phyloP scores from a whole-genome alignment of 2,113 vertebrate species.

The Pterocles gutturalis region DNA sequence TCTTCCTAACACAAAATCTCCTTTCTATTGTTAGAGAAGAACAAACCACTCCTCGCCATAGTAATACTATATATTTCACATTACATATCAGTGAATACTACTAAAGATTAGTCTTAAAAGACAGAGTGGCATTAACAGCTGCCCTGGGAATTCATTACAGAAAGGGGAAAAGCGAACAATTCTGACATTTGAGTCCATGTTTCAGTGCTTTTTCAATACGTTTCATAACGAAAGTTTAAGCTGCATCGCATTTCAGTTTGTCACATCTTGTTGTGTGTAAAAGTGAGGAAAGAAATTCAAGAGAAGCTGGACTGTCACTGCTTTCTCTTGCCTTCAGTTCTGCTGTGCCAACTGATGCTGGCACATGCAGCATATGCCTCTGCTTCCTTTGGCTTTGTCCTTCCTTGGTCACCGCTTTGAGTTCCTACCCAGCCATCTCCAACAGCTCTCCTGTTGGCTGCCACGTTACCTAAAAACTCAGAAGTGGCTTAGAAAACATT shows the following conservation, averaged over 20 bases:
- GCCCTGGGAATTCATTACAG: constrained; percentile 3
- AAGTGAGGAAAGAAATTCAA: not conserved
- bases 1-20: not conserved
- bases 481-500: constrained; percentile 36
- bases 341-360: not conserved
- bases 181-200: constrained; percentile 35
- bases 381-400: not conserved
- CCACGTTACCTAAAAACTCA: not conserved
- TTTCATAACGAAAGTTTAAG: constrained; percentile 52
- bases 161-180: constrained; percentile 33
- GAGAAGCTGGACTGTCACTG: not conserved
- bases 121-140: constrained; percentile 14
- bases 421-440: not conserved
- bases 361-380: not conserved
- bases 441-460: not conserved
- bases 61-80: not conserved
- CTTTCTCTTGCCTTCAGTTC: not conserved
- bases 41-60: not conserved
- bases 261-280: not conserved
- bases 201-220: not conserved
- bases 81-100: not conserved
- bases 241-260: not conserved
- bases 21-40: not conserved
- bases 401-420: not conserved
- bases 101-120: constrained; percentile 34